Evolutionary conservation across 2,888 invertebrate genomes (phyloP), one percentile per base, ranked within the genome.

Genomic region (Allolobophora icterica): DNA sequence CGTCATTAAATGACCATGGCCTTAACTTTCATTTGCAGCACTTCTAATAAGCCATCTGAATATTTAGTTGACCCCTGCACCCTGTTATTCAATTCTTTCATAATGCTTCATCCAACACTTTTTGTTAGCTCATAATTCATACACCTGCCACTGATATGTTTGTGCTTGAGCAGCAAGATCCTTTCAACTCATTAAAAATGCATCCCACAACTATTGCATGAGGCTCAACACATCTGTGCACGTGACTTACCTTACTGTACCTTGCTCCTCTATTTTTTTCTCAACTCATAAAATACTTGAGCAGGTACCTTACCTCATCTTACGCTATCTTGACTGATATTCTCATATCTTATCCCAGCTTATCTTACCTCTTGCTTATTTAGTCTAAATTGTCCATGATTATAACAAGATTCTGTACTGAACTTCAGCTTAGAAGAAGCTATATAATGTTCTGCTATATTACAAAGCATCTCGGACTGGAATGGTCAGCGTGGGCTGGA

Each of bases 81-180:
- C 30, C 24, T 52, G n/a, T n/a, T 6, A 52, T 4, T 24, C 24
- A 52, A 24, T 52, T 24, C 21, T 24, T 52, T 52, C 24, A 21
- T 52, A 71, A 71, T 71, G 30, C n/a, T n/a, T 71, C 71, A 5
- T 8, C 71, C 71, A n/a, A 71, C 30, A n/a, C 71, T n/a, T 30
- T n/a, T 8, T 52, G 5, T 71, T 71, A 71, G 71, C n/a, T 71
- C 13, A 30, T 71, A 8, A n/a, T 71, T 71, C 71, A 71, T 71
- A 71, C 71, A 71, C n/a, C 71, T 71, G 71, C 71, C 71, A 71
- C n/a, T 71, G 30, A 71, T n/a, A 71, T 71, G 71, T 71, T 71
- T 71, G 2, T 71, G 13, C 30, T 71, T 71, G 8, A 71, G 71
- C 71, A 71, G 30, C 2, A 17, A 52, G 71, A 71, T n/a, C 71